Evolutionary conservation across 2,797 vertebrate species (phyloP).

Genomic region (Chelon auratus): DNA sequence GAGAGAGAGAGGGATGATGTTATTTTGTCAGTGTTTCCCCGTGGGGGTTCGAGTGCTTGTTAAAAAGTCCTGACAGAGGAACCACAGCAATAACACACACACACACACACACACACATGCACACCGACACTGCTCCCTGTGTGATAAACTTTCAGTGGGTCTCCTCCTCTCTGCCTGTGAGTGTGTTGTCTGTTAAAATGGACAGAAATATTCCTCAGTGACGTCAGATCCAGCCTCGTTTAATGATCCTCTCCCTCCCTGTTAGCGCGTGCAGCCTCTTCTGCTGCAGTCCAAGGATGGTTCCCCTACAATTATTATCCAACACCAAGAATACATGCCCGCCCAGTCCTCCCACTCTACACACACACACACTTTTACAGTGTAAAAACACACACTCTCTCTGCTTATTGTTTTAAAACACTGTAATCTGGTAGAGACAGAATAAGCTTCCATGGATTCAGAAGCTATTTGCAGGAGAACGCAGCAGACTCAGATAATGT

Average conservation of each 20-base stretch:
- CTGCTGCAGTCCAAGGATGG: slow-evolving; percentile 41
- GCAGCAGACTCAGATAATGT: slow-evolving; percentile 21
- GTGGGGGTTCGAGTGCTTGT: slow-evolving; percentile 77
- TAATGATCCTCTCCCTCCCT: slow-evolving; percentile 29
- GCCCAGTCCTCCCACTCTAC: slow-evolving; percentile 6
- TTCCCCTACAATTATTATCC: slow-evolving; percentile 49
- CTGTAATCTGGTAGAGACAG: slow-evolving; percentile 33
- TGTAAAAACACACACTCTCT: slow-evolving; percentile 21
- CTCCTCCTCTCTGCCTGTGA: slow-evolving; percentile 17
- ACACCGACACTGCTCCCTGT: slow-evolving; percentile 29
- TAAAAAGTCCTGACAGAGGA: slow-evolving; percentile 84
- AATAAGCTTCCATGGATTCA: slow-evolving; percentile 23
- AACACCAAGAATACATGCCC: slow-evolving; percentile 35
- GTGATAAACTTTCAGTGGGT: slow-evolving; percentile 60
- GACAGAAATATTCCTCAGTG: slow-evolving; percentile 55
- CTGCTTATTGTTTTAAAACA: slow-evolving; percentile 47
- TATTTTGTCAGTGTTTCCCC: slow-evolving; percentile 80
- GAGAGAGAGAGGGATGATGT: slow-evolving; percentile 61
- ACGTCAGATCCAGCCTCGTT: slow-evolving; percentile 51
- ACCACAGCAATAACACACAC: slow-evolving; percentile 61
- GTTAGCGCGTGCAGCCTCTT: neutral
- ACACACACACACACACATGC: slow-evolving; percentile 19
- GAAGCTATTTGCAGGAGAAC: slow-evolving; percentile 17
- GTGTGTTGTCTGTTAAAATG: slow-evolving; percentile 51
- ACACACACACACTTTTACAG: slow-evolving; percentile 10